phyloP scores from a whole-genome alignment of 2,797 vertebrate species.

The Nannoperca obscura region DNA sequence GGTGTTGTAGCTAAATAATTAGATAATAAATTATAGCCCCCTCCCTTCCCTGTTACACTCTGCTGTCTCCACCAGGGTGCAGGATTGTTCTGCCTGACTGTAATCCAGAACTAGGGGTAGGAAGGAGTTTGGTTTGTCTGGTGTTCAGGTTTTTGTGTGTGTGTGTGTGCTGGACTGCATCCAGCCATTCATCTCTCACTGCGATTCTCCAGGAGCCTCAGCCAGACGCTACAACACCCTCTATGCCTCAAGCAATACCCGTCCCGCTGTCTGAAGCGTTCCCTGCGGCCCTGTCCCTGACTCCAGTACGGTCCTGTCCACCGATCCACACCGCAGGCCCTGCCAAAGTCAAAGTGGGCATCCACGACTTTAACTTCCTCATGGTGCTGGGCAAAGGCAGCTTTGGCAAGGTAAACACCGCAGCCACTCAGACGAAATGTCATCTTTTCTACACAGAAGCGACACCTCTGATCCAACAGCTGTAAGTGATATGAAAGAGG shows the following conservation, averaged over 20 bases:
- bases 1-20: slow-evolving; percentile 62
- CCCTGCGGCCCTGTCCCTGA: slow-evolving; percentile 62
- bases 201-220: slow-evolving; percentile 77
- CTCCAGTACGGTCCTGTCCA: slow-evolving; percentile 57
- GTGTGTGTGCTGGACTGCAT: slow-evolving; percentile 15
- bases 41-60: slow-evolving; percentile 35
- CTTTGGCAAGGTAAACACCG: slow-evolving; percentile 90
- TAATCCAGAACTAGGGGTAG: slow-evolving; percentile 29
- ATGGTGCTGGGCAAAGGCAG: slow-evolving; percentile 96
- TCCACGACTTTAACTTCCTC: slow-evolving; percentile 92
- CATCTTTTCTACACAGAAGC: slow-evolving; percentile 44
- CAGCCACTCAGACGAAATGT: slow-evolving; percentile 42
- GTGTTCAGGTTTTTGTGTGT: slow-evolving; percentile 18
- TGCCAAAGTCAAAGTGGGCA: slow-evolving; percentile 82
- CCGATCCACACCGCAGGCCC: slow-evolving; percentile 61
- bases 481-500: slow-evolving; percentile 54
- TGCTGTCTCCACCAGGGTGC: slow-evolving; percentile 77
- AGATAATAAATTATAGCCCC: slow-evolving; percentile 62
- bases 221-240: slow-evolving; percentile 60
- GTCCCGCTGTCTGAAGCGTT: slow-evolving; percentile 52
- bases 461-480: slow-evolving; percentile 43
- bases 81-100: slow-evolving; percentile 65
- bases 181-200: slow-evolving; percentile 39
- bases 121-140: slow-evolving; percentile 17
- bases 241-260: slow-evolving; percentile 57